Base-by-base conservation (phyloP, 2,888 invertebrate species). In the Mythimna lalbum region DNA sequence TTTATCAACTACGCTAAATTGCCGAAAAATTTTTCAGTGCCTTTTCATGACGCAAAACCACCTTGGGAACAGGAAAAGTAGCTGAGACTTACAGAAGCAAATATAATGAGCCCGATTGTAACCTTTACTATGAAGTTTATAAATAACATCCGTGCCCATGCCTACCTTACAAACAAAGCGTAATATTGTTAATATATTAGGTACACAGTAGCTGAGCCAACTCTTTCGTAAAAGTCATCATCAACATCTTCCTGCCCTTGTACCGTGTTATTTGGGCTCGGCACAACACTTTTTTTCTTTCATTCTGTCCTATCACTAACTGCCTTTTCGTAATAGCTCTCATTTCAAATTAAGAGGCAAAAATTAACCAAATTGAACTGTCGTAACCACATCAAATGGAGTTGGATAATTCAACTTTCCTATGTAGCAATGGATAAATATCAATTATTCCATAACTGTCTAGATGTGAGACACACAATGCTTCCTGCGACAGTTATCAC, bases 401-500 rank as follows among this genome's bases (percentile, higher is more conserved):
- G 23, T 31, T 31, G n/a, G 5, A 63, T 31, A 49, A 39, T 55
- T 47, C 21, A 47, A 39, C 27, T 53, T 4, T n/a, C 12, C 14
- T 47, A 9, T 7, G 27, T 6, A 17, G 36, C 21, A 55, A 64
- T n/a, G 49, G 17, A 47, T 76, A 53, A 49, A 52, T 59, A 59
- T 61, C 10, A 76, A 50, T 60, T 9, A 61, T 71, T 62, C 14
- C 14, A 43, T 59, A 63, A 55, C 36, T 21, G 55, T 39, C 43
- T 56, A 63, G 12, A 60, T 49, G 39, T 43, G 52, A 14, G 53
- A 67, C 17, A 50, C 61, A 69, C 49, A 76, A 55, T 53, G 60
- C 66, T 59, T 69, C 62, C 65, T 69, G 7, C 55, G 52, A 39
- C 70, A 69, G 55, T 78, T 79, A 80, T 76, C 65, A 68, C 65